These are phyloP conservation scores for Montipora sp. DNA, from an alignment of 64 coral and sea anemone species.

Conservation along the genomic window DNA sequence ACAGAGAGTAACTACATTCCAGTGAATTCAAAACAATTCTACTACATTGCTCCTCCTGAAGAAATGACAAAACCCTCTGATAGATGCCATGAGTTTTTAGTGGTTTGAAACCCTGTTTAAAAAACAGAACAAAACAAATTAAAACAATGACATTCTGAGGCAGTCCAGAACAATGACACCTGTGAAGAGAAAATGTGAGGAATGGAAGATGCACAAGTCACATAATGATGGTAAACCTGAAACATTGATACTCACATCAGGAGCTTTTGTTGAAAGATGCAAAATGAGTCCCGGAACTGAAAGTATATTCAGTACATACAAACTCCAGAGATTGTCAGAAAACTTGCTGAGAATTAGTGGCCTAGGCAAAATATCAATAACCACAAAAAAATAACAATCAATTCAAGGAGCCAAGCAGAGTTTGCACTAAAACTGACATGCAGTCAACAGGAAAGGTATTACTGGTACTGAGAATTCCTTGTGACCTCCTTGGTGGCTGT, in stretches of 20 bases:
- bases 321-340: conserved; percentile 87
- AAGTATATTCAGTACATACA: conserved; percentile 92
- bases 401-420: neutral
- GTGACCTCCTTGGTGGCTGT: too few relatives aligned
- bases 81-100: conserved; percentile 67
- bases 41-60: conserved; percentile 75
- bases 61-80: conserved; percentile 68
- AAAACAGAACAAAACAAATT: neutral
- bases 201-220: neutral
- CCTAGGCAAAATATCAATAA: conserved; percentile 8
- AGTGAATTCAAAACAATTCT: conserved; percentile 82
- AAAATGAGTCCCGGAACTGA: conserved; percentile 89
- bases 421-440: neutral
- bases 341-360: conserved; percentile 76
- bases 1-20: conserved; percentile 87
- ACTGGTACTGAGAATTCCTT: too few relatives aligned
- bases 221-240: neutral
- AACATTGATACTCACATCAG: conserved; percentile 62
- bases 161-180: neutral
- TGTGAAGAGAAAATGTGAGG: neutral
- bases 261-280: conserved; percentile 80
- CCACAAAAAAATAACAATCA: neutral
- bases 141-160: neutral
- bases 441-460: too few relatives aligned
- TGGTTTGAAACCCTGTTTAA: conserved; percentile 68